Base-by-base conservation (phyloP, 1,140 invertebrate genomes). In the Drosophila elegans region DNA sequence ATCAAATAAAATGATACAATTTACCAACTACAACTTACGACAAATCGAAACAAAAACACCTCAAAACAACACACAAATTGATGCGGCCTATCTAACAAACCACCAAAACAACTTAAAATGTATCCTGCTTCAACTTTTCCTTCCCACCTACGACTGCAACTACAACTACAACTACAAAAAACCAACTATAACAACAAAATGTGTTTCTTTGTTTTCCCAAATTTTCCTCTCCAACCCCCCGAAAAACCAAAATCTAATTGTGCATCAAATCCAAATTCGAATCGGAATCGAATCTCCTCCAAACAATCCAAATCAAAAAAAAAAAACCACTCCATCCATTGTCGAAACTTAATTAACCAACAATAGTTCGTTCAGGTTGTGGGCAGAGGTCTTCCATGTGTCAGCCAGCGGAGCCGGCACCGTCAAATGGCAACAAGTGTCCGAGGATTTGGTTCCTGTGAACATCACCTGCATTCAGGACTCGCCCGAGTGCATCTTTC, bases 311-410 rank as follows among this genome's bases (percentile, higher is more conserved):
- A 64, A 59, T 45, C 59, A 73, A 54, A 29, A 41, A 55, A 48
- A 46, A 5, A 27, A 3, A 45, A 62, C 51, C 46, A 60, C 44
- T 21, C 16, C 55, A 46, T 25, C 39, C 53, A 56, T 64, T 60
- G 71, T 73, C 61, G 52, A 74, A 80, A 78, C 62, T 80, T 74
- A 78, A 90, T 81, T 91, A 91, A 91, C 78, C 77, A 80, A 78
- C 82, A 73, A 68, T 88, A 93, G 92, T 93, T 92, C 93, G 78
- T 92, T 91, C 95, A 98, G 98, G 94, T 93, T 99, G 88, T 99
- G 98, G 98, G 98, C 98, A 56, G 98, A 99, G 94, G 97, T 99
- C 85, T 99, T 99, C 93, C 97, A 98, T 93, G 98, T 99, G 82
- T 97, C 97, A 74, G 97, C 97, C 7, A 97, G 96, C 83, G 96